Percentiles rank a stretch among this genome's conserved stretches.
These are phyloP conservation scores for Botia almorhae DNA, from an alignment of 2,797 vertebrate species.

Conservation along the genomic window DNA sequence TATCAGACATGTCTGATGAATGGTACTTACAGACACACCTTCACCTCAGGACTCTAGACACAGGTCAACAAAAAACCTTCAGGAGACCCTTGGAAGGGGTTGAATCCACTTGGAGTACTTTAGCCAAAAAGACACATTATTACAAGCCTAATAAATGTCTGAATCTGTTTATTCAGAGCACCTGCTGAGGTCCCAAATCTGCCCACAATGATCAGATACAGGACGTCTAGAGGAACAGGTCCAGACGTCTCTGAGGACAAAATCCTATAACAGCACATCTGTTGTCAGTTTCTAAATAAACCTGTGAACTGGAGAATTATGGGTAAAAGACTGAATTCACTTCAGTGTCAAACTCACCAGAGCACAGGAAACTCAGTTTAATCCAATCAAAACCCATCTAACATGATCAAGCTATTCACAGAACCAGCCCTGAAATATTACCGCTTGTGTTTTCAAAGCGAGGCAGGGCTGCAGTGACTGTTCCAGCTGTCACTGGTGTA, in stretches of 20 bases:
- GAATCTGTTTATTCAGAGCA: too few relatives aligned
- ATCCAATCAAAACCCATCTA: constrained; percentile 35
- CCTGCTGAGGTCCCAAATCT: too few relatives aligned
- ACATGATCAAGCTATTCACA: constrained; percentile 27
- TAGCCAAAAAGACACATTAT: too few relatives aligned
- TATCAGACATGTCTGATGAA: constrained; percentile 47
- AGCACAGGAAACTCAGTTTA: constrained; percentile 35
- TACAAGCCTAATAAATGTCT: too few relatives aligned
- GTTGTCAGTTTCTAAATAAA: constrained; percentile 3
- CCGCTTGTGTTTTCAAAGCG: not conserved
- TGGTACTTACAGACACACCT: not conserved
- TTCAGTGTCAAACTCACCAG: constrained; percentile 26
- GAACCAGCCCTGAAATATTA: constrained; percentile 26
- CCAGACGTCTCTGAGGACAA: too few relatives aligned
- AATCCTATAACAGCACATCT: constrained; percentile 5
- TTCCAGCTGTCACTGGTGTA: constrained; percentile 52
- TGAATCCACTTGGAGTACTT: too few relatives aligned
- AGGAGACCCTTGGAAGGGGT: not conserved
- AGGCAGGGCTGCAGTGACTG: constrained; percentile 23
- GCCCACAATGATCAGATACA: too few relatives aligned
- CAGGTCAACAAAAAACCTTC: not conserved
- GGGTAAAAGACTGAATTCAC: constrained; percentile 30
- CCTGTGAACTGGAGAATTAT: constrained; percentile 10
- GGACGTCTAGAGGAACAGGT: not conserved
- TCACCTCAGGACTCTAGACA: constrained; percentile 37